phyloP scores from a whole-genome alignment of 2,888 invertebrate genomes.

The Boloria euphrosyne region DNA sequence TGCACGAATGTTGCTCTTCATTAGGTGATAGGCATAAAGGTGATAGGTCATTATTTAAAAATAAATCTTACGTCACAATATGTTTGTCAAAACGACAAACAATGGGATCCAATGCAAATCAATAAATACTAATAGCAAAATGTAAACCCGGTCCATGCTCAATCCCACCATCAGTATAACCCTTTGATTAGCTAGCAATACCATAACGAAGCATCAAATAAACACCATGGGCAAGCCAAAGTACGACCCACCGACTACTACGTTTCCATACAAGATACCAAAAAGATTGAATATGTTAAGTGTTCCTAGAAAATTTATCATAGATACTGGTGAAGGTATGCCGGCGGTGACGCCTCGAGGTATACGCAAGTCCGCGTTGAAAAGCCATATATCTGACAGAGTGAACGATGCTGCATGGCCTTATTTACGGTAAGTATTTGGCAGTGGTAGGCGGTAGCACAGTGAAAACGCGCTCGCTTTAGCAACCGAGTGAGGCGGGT shows the following conservation, averaged over 20 bases:
- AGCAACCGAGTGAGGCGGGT: too few relatives aligned
- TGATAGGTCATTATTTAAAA: neutral
- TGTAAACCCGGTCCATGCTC: slow-evolving; percentile 39
- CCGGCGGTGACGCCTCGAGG: slow-evolving; percentile 56
- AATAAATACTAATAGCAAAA: slow-evolving; percentile 41
- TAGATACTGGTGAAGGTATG: slow-evolving; percentile 58
- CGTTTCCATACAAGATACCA: slow-evolving; percentile 60
- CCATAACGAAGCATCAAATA: neutral
- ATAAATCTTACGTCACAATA: slow-evolving; percentile 7
- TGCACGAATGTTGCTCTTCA: too few relatives aligned
- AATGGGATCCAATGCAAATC: slow-evolving; percentile 35
- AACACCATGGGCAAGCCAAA: slow-evolving; percentile 59
- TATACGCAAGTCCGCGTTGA: slow-evolving; percentile 60
- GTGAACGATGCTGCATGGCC: slow-evolving; percentile 68
- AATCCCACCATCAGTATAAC: slow-evolving; percentile 43
- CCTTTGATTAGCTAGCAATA: slow-evolving; percentile 52
- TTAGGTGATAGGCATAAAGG: too few relatives aligned
- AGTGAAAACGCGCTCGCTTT: too few relatives aligned
- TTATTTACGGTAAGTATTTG: slow-evolving; percentile 57
- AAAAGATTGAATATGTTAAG: slow-evolving; percentile 60
- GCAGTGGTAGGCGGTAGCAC: too few relatives aligned
- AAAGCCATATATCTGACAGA: slow-evolving; percentile 52
- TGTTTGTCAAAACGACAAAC: slow-evolving; percentile 39
- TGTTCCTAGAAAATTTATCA: slow-evolving; percentile 53
- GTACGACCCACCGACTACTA: slow-evolving; percentile 55